A percentile compares a stretch with the other conserved stretches of the same genome.
Conservation (phyloP, 1,140 invertebrate species). For the Oryctes rhinoceros region DNA sequence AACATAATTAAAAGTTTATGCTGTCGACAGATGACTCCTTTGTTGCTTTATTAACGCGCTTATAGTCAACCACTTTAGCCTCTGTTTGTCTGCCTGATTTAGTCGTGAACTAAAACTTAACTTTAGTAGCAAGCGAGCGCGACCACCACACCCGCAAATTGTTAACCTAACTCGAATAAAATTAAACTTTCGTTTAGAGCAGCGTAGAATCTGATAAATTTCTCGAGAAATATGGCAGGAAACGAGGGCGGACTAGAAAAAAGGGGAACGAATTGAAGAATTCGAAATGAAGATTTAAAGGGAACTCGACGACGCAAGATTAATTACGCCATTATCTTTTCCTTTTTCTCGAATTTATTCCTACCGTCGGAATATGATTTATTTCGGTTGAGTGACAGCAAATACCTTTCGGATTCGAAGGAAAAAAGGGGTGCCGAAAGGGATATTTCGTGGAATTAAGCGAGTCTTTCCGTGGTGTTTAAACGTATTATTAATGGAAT, state of each 20-base stretch:
- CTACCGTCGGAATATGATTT: not conserved
- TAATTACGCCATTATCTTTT: constrained; percentile 19
- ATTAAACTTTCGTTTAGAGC: not conserved
- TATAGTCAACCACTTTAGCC: not conserved
- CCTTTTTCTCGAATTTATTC: constrained; percentile 17
- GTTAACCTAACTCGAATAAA: not conserved
- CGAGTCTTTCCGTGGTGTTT: not conserved
- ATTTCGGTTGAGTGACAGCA: constrained; percentile 5
- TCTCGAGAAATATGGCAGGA: not conserved
- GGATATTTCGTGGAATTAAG: not conserved
- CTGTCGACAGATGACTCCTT: not conserved
- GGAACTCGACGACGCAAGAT: not conserved
- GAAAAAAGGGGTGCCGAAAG: not conserved
- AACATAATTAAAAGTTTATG: constrained; percentile 2
- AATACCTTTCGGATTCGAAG: not conserved
- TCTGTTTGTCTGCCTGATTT: constrained; percentile 9
- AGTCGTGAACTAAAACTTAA: constrained; percentile 4
- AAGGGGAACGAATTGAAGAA: not conserved
- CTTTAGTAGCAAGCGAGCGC: not conserved
- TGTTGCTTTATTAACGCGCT: constrained; percentile 1
- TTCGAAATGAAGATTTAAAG: constrained; percentile 19
- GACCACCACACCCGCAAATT: not conserved
- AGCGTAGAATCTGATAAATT: not conserved
- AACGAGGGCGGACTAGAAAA: not conserved
- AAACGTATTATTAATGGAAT: constrained; percentile 12